Evolutionary conservation across 2,888 invertebrate genomes (phyloP), one percentile per base, ranked within the genome.

Genomic region (Ariolimax columbianus): DNA sequence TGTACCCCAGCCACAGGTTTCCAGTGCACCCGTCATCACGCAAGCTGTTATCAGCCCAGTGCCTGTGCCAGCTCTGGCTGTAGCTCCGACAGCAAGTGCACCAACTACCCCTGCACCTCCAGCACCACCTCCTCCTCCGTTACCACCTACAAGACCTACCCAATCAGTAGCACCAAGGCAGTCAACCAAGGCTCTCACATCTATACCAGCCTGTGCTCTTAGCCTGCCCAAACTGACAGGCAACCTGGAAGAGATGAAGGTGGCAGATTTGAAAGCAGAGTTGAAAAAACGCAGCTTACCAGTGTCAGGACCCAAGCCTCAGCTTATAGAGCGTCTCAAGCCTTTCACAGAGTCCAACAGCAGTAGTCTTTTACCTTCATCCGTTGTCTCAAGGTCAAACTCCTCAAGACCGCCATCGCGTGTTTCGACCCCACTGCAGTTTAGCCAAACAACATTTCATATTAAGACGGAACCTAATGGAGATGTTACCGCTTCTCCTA

Each of bases 281-380:
- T 96, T 98, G 91, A 99, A 98, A 94, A 97, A 97, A 85, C 96
- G 99, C 78, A 98, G 97, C 94, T 95, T 99, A 86, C 97, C 98
- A 9, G 99, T 99, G 0, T 98, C 98, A 23, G 99, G 99, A 38
- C 97, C 98, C 0, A 99, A 99, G 93, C 98, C 98, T 17, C 98
- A 98, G 93, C 95, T 99, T 70, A 97, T 99, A 85, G 98, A 99
- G 93, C 96, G 99, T 70, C 95, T 99, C 84, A 97, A 97, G 89
- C 97, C 95, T 9, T 95, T 93, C 90, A 92, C 94, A 43, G 94
- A 94, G 80, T 68, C 79, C 26, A 84, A 36, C 26, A 81, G 43
- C 38, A 47, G 40, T n/a, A 72, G 23, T 36, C 55, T 33, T 51
- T 17, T 55, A 23, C 14, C 47, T 19, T 23, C 75, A 66, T 47